phyloP scores from a whole-genome alignment of 2,113 vertebrate genomes.

The Lophius piscatorius region DNA sequence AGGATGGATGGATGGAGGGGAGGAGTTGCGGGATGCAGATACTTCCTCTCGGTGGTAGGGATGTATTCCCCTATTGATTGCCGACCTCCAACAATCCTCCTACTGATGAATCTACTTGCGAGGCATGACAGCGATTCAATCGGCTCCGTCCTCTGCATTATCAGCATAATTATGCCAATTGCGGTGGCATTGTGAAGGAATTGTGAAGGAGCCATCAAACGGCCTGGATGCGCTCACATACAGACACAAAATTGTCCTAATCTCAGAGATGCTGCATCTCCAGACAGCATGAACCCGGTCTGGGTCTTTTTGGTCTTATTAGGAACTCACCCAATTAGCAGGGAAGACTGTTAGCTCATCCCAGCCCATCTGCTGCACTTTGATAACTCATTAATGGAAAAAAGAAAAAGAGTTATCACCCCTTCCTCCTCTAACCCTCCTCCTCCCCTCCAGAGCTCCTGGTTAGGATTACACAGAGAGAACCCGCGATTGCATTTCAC shows the following conservation, averaged over 20 bases:
- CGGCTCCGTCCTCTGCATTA: slow-evolving; percentile 18
- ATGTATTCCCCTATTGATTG: slow-evolving; percentile 50
- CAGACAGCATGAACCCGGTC: slow-evolving; percentile 52
- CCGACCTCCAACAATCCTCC: slow-evolving; percentile 49
- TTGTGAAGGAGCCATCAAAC: slow-evolving; percentile 47
- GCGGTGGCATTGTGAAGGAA: slow-evolving; percentile 48
- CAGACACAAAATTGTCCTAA: slow-evolving; percentile 24
- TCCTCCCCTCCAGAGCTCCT: slow-evolving; percentile 68
- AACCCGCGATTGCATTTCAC: slow-evolving; percentile 67
- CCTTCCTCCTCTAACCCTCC: too few species aligned
- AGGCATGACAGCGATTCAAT: slow-evolving; percentile 24
- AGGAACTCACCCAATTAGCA: slow-evolving; percentile 77
- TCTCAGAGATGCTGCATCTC: slow-evolving; percentile 54
- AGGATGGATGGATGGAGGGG: slow-evolving; percentile 23
- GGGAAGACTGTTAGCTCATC: slow-evolving; percentile 71
- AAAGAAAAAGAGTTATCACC: too few species aligned
- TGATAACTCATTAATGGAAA: slow-evolving; percentile 81
- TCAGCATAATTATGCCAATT: slow-evolving; percentile 25
- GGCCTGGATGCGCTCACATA: slow-evolving; percentile 18
- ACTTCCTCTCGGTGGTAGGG: slow-evolving; percentile 39
- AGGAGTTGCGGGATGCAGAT: slow-evolving; percentile 69
- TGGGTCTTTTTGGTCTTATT: slow-evolving; percentile 69
- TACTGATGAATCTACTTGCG: too few species aligned
- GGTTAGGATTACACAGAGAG: slow-evolving; percentile 76
- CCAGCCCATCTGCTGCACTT: slow-evolving; percentile 76